Evolutionary conservation across 2,113 vertebrate genomes (phyloP), one percentile per base, ranked within the genome.

Genomic region (Lepisosteus oculatus): DNA sequence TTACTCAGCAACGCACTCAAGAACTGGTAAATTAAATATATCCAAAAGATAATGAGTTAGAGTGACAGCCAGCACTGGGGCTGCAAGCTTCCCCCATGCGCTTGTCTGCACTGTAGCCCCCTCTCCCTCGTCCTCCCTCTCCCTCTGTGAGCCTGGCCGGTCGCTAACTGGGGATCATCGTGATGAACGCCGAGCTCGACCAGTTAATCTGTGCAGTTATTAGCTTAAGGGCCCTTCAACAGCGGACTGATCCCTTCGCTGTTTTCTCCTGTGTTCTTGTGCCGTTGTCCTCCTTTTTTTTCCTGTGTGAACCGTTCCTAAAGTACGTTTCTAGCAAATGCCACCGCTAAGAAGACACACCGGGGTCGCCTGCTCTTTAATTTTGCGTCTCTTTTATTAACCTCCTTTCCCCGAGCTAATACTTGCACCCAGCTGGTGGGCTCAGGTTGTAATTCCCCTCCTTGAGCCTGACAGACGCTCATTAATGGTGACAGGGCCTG

Each of bases 191-290:
- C 89, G 87, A 87, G 87, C 85, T 88, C 85, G 86, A 88, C 85
- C 89, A 89, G 89, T 87, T 92, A 89, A 91, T 91, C 87, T 89
- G 86, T 81, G 78, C 78, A 83, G 84, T 89, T 89, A 90, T 88
- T 82, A 84, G 89, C 89, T 89, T 79, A 84, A 89, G 89, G 85
- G 82, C 84, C 80, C 85, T 85, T 74, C 76, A 89, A 87, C 83
- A 83, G 82, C 80, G 72, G 74, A 78, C 72, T 56, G 71, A 74
- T 73, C 84, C 80, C 79, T 5, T 51, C 47, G 1, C 47, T 5
- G 5, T 51, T 77, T 77, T 75, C 78, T 78, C 77, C 78, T 72
- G 83, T 76, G 78, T 78, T 83, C 79, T 74, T 76, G 74, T 79
- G 78, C 80, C 77, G 74, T 76, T 80, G 80, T 85, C 74, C 83